Evolutionary conservation across 2,797 vertebrate genomes (phyloP), one percentile per base, ranked within the genome.

Genomic region (Enteromius anoplus): DNA sequence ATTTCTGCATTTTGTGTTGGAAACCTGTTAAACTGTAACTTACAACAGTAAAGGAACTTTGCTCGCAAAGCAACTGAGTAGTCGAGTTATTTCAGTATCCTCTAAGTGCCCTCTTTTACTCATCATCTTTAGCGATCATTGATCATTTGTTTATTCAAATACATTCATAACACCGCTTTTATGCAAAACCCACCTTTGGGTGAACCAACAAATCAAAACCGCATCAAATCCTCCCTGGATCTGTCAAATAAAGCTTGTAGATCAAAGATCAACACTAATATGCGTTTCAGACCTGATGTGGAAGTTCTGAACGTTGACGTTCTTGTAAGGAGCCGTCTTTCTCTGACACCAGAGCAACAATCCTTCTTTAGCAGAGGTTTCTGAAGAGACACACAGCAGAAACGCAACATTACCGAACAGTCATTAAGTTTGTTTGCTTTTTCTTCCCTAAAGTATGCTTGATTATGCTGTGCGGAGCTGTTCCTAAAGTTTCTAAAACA

Each of bases 221-320:
- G 4, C 51, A 71, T 0, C 1, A 17, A 53, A n/a, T 3, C 15
- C 32, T 66, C 7, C n/a, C 32, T 37, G 37, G 29, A 55, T n/a
- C 6, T 17, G 17, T 5, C 37, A 60, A 23, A 70, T 42, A 69
- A 55, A 42, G 11, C 0, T 9, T 29, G 17, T 4, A 37, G 4
- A 26, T 26, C 10, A 4, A 62, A 62, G 37, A 29, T 37, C 4
- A 11, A 68, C 6, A 62, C 40, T 14, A 53, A 71, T 0, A 68
- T 75, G 17, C 8, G 21, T 42, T 55, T 78, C 75, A 71, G 14
- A 97, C 97, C 97, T 98, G 88, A 98, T 99, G 91, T 99, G 97
- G 96, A 99, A 99, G 94, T 99, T 99, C 93, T 98, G 97, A 75
- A 99, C 97, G 0, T 99, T 99, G 91, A 99, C 97, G 0, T 99